Percentiles rank a stretch among this genome's conserved stretches.
These are phyloP conservation scores for Amorpha juglandis DNA, from an alignment of 2,888 invertebrate species.

Conservation along the genomic window DNA sequence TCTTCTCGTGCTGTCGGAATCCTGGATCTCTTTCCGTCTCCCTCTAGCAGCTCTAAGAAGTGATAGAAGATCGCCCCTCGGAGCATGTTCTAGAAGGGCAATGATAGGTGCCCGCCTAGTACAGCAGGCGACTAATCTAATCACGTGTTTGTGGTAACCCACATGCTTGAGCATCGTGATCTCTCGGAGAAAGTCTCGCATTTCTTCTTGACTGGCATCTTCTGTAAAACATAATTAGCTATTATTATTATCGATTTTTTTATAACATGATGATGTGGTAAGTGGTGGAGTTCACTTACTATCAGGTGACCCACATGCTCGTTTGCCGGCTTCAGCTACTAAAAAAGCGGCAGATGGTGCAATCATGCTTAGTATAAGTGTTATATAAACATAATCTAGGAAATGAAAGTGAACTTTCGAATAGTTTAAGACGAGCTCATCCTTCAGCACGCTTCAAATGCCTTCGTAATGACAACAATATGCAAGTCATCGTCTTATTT, in stretches of 20 bases:
- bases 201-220: slow-evolving; percentile 83
- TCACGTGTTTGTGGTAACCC: slow-evolving; percentile 90
- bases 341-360: no score
- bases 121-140: slow-evolving; percentile 90
- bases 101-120: slow-evolving; percentile 87
- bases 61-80: slow-evolving; percentile 89
- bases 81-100: slow-evolving; percentile 91
- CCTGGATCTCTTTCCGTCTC: slow-evolving; percentile 51
- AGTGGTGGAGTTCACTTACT: no score
- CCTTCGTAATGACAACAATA: slow-evolving; percentile 7
- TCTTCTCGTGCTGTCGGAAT: slow-evolving; percentile 77
- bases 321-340: no score
- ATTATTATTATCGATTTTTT: neutral
- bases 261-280: no score
- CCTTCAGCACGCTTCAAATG: slow-evolving; percentile 13
- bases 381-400: slow-evolving; percentile 42
- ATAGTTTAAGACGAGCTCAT: neutral
- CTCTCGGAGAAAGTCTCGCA: slow-evolving; percentile 89
- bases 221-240: slow-evolving; percentile 59
- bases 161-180: slow-evolving; percentile 91
- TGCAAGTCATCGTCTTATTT: slow-evolving; percentile 10
- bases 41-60: slow-evolving; percentile 83
- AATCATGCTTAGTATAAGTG: slow-evolving; percentile 1
- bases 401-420: slow-evolving; percentile 57
- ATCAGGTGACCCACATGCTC: no score